These are phyloP conservation scores for Ochotona curzoniae DNA, from an alignment of 2,113 vertebrate genomes.

Conservation along the genomic window DNA sequence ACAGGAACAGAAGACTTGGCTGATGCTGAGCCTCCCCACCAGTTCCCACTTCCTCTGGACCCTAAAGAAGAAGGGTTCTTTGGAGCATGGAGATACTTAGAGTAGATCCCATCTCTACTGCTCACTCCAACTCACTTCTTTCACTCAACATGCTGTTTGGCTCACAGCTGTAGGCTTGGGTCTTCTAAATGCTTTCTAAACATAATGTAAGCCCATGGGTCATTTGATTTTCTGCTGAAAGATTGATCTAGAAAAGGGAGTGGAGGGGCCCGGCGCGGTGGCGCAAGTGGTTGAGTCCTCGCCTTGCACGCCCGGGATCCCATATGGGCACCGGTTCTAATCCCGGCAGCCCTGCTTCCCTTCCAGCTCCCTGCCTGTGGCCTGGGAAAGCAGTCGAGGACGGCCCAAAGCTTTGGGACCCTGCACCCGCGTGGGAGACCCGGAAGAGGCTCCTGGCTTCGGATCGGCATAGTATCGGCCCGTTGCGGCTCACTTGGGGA, in stretches of 20 bases:
- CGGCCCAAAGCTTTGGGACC: too few species aligned
- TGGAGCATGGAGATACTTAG: not conserved
- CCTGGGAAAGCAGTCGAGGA: too few species aligned
- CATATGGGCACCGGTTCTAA: too few species aligned
- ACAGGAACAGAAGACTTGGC: not conserved
- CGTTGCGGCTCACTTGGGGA: too few species aligned
- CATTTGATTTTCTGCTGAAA: not conserved
- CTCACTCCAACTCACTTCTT: not conserved
- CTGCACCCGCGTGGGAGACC: too few species aligned
- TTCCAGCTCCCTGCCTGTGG: too few species aligned
- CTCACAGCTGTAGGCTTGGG: not conserved
- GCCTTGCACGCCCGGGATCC: too few species aligned
- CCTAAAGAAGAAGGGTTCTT: not conserved
- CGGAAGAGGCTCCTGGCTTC: too few species aligned
- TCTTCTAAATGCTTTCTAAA: conserved; percentile 13
- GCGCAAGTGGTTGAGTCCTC: too few species aligned
- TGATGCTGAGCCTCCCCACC: not conserved
- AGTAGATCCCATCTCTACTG: not conserved
- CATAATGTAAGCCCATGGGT: not conserved
- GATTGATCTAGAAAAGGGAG: not conserved
- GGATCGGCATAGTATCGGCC: too few species aligned
- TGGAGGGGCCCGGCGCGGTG: too few species aligned
- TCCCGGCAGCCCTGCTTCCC: too few species aligned
- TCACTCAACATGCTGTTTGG: not conserved
- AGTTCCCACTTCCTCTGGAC: not conserved